Evolutionary conservation across 2,888 invertebrate genomes (phyloP).

Genomic region (Suillia variegata): DNA sequence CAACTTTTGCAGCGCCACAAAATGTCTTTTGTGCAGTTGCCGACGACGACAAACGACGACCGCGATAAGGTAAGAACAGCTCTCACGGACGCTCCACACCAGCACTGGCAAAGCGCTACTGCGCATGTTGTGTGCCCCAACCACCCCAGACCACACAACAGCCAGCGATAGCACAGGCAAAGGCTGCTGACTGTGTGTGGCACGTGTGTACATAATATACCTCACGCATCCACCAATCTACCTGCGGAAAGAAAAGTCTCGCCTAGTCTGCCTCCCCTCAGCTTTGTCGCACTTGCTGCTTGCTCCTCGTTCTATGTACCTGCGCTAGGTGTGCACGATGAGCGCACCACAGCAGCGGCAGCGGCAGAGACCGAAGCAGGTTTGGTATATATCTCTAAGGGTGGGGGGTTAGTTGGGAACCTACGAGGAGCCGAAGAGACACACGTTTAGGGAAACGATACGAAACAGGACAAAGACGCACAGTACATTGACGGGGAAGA

Average conservation of each 20-base stretch:
- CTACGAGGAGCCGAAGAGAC: too few relatives aligned
- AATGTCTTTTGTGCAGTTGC: constrained; percentile 14
- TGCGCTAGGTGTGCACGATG: constrained; percentile 24
- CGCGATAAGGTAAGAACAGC: background rate
- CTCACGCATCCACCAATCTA: constrained; percentile 61
- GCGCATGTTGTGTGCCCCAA: constrained; percentile 23
- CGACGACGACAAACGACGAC: background rate
- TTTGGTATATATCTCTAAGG: background rate
- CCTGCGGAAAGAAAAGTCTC: constrained; percentile 51
- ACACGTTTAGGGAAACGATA: too few relatives aligned
- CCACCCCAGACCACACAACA: constrained; percentile 11
- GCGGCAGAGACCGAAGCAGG: background rate
- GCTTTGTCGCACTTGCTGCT: background rate
- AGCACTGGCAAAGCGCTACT: background rate
- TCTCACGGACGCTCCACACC: background rate
- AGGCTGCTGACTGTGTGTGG: constrained; percentile 22
- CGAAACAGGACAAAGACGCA: too few relatives aligned
- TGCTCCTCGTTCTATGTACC: constrained; percentile 20
- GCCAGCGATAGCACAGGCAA: background rate
- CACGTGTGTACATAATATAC: constrained; percentile 52
- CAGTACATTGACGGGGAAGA: too few relatives aligned
- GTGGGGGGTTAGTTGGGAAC: too few relatives aligned
- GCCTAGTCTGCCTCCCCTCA: constrained; percentile 32
- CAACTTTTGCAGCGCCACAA: constrained; percentile 13
- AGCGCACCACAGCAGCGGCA: background rate